phyloP scores from a whole-genome alignment of 1,140 invertebrate genomes.

The Probaryconus sp. region DNA sequence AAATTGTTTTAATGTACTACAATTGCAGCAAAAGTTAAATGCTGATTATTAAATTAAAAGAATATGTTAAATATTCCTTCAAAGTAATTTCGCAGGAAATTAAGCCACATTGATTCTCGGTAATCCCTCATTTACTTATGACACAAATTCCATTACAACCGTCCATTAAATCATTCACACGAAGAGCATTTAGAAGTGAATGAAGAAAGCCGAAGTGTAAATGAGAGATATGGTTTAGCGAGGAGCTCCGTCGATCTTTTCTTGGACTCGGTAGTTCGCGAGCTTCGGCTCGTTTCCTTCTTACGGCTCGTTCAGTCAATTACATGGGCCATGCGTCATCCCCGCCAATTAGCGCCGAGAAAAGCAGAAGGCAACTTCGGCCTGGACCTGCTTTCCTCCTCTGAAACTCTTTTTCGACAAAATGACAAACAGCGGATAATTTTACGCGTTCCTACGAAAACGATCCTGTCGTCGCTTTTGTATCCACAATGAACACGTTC shows the following conservation, averaged over 20 bases:
- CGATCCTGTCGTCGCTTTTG: conserved; percentile 61
- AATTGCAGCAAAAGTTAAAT: too few relatives aligned
- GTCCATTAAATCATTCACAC: too few relatives aligned
- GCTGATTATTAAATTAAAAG: too few relatives aligned
- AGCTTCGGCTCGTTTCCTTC: conserved; percentile 54
- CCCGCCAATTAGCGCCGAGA: conserved; percentile 72
- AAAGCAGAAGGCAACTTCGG: conserved; percentile 52
- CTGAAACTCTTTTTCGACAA: background rate
- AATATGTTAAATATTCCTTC: too few relatives aligned
- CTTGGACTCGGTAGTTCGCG: conserved; percentile 28
- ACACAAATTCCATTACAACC: too few relatives aligned
- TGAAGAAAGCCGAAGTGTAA: conserved; percentile 40
- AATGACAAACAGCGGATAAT: conserved; percentile 66
- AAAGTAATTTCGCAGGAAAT: too few relatives aligned
- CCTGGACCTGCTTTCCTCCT: conserved; percentile 14
- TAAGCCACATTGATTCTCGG: too few relatives aligned
- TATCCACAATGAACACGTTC: conserved; percentile 10
- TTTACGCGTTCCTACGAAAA: conserved; percentile 60
- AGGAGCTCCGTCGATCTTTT: conserved; percentile 17
- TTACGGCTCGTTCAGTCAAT: conserved; percentile 71
- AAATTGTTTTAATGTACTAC: too few relatives aligned
- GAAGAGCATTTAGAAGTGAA: conserved; percentile 12
- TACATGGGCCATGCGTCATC: conserved; percentile 72
- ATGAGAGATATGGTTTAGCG: conserved; percentile 40
- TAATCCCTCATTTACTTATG: too few relatives aligned